Evolutionary conservation across 2,113 vertebrate species (phyloP), one percentile per base, ranked within the genome.

Genomic region (Gobio gobio): DNA sequence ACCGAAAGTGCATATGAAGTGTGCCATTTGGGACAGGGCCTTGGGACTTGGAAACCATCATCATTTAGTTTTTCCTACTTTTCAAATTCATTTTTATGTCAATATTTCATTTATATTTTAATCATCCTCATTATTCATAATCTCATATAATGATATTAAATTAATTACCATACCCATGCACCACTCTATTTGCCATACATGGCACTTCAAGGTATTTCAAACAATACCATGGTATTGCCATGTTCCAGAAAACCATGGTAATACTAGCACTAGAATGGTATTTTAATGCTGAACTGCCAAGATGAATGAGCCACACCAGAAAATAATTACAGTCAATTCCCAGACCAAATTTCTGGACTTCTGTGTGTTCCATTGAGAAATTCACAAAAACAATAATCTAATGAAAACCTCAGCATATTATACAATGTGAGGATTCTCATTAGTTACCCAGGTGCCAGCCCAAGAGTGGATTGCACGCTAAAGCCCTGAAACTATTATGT

Each of bases 351-450:
- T 43, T 43, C 18, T 14, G 24, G 24, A 33, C 63, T 68, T 40
- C 58, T 24, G 1, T 24, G 43, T 51, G 43, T 81, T 66, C 18
- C 47, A 33, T 49, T 66, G 16, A 76, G 47, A 29, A 81, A 66
- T 33, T 26, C 45, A 76, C 73, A 75, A 16, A 75, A 73, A 73
- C 20, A 6, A 54, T 18, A 47, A 47, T 54, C 47, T 47, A 51
- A 29, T 66, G 61, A 81, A 47, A 49, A 81, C 43, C 61, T 81
- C 40, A 16, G 40, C 59, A 66, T 49, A 14, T 63, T 45, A 26
- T 64, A 24, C 43, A 43, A 59, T 80, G 64, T 16, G 29, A 45
- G 5, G 9, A 47, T 64, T 76, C 73, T 54, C 47, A 20, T 54
- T 3, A 66, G 40, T 81, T 68, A 81, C 24, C 13, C 7, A 61